Evolutionary conservation across 2,888 invertebrate species (phyloP).

Genomic region (Opisthograptis luteolata): DNA sequence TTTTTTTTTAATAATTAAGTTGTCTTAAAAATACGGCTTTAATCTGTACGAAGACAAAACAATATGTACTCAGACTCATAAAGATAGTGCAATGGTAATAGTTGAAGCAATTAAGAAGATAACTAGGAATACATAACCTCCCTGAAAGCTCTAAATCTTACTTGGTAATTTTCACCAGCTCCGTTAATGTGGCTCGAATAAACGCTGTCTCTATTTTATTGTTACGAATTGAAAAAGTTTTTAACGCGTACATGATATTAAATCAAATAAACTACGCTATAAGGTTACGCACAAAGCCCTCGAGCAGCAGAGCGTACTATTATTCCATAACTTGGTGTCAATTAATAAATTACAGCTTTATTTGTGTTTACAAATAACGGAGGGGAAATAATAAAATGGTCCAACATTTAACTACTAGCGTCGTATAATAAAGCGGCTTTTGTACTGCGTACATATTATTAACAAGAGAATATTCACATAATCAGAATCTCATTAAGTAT

Average conservation of each 20-base stretch:
- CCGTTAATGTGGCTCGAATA: slow-evolving; percentile 39
- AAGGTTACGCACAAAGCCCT: too few species aligned
- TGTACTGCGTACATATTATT: slow-evolving; percentile 17
- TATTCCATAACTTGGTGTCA: too few species aligned
- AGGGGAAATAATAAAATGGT: background rate
- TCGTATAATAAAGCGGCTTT: slow-evolving; percentile 19
- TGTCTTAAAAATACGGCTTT: background rate
- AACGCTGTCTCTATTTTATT: slow-evolving; percentile 21
- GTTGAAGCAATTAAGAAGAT: slow-evolving; percentile 44
- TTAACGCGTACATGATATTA: background rate
- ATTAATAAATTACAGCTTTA: too few species aligned
- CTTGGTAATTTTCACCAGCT: slow-evolving; percentile 52
- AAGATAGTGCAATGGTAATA: slow-evolving; percentile 37
- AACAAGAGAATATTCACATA: slow-evolving; percentile 23
- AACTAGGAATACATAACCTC: slow-evolving; percentile 52
- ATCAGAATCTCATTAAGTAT: slow-evolving; percentile 46
- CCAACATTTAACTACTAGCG: background rate
- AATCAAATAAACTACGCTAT: too few species aligned
- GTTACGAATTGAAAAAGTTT: background rate
- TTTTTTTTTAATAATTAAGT: too few species aligned
- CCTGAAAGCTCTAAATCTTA: slow-evolving; percentile 52
- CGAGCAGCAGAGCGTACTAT: too few species aligned
- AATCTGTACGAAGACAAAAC: slow-evolving; percentile 21
- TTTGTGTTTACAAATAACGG: background rate
- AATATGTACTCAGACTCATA: slow-evolving; percentile 25